Percentiles rank a stretch among this genome's conserved stretches.
phyloP scores from a whole-genome alignment of 2,888 invertebrate genomes.

The Eulithis prunata region DNA sequence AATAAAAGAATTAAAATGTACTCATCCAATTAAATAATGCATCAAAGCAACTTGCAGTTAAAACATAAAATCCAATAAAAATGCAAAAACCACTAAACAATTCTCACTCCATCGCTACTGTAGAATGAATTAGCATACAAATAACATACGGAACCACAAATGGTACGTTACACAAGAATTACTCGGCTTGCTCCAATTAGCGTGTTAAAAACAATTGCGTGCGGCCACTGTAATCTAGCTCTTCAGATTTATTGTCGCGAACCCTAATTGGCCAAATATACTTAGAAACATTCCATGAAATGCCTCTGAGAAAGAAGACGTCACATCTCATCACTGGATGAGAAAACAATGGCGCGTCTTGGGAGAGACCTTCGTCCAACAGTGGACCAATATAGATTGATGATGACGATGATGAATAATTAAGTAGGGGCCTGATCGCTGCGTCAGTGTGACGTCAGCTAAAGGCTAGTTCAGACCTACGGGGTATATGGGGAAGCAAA shows the following conservation, averaged over 20 bases:
- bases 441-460: no score
- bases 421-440: no score
- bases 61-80: slow-evolving; percentile 14
- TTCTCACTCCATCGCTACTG: slow-evolving; percentile 24
- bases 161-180: slow-evolving; percentile 36
- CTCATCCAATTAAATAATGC: neutral
- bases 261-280: slow-evolving; percentile 34
- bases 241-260: slow-evolving; percentile 48
- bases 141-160: slow-evolving; percentile 38
- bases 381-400: no score
- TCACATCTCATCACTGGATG: no score
- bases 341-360: no score
- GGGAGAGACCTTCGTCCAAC: no score
- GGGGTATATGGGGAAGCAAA: no score
- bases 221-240: slow-evolving; percentile 35
- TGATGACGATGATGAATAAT: no score
- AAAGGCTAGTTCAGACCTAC: no score
- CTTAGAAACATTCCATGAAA: neutral
- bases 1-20: neutral
- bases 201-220: slow-evolving; percentile 53
- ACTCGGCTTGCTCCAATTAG: slow-evolving; percentile 46
- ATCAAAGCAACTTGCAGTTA: neutral
- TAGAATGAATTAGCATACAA: slow-evolving; percentile 37
- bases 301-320: no score
- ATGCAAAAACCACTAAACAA: slow-evolving; percentile 19